Evolutionary conservation across 2,797 vertebrate species (phyloP).

Genomic region (Poecilia wingei): DNA sequence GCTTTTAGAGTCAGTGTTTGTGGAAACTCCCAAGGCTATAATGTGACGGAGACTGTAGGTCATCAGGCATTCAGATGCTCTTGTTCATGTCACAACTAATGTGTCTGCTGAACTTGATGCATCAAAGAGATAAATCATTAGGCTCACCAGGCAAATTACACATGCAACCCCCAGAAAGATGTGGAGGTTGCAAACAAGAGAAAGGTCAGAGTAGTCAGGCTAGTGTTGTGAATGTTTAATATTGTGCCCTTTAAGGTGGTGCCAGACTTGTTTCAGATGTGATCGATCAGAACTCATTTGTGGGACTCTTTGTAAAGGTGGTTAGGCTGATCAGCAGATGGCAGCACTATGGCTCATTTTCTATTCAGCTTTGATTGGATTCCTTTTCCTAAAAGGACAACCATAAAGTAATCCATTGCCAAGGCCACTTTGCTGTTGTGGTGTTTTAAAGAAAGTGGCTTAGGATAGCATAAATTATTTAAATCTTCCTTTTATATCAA

Average conservation of each 20-base stretch:
- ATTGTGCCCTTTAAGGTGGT: constrained; percentile 66
- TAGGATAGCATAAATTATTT: neutral
- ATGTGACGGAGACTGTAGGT: constrained; percentile 43
- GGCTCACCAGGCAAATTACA: constrained; percentile 66
- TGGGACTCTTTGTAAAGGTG: constrained; percentile 19
- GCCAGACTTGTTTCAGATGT: constrained; percentile 53
- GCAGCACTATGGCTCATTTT: constrained; percentile 30
- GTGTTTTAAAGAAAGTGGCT: neutral
- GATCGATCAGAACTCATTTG: constrained; percentile 51
- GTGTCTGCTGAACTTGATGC: constrained; percentile 60
- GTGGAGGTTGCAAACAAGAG: constrained; percentile 60
- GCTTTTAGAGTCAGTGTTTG: constrained; percentile 33
- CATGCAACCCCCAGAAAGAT: constrained; percentile 65
- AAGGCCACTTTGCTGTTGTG: neutral
- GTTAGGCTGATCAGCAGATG: constrained; percentile 14
- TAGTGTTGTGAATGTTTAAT: constrained; percentile 67
- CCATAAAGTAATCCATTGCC: neutral
- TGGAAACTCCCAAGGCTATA: constrained; percentile 25
- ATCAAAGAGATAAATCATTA: constrained; percentile 69
- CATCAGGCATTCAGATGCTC: constrained; percentile 66
- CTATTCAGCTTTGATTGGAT: constrained; percentile 16
- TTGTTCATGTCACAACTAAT: constrained; percentile 57
- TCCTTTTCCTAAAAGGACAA: neutral
- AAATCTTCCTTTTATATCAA: neutral
- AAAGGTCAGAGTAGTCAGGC: constrained; percentile 73